phyloP scores from a whole-genome alignment of 2,797 vertebrate genomes.

The Dromococcyx pavoninus region DNA sequence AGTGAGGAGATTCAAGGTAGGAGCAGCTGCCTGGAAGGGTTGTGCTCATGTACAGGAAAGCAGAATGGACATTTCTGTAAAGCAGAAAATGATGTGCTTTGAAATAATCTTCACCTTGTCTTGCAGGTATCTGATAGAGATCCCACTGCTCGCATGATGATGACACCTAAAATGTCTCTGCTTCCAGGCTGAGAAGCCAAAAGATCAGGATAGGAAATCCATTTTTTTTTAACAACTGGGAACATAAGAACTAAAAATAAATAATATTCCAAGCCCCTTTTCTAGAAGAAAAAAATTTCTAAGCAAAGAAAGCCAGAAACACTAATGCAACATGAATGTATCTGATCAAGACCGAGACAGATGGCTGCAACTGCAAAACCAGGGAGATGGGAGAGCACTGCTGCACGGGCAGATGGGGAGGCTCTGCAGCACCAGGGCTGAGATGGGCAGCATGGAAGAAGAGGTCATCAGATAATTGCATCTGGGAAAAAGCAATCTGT shows the following conservation, averaged over 20 bases:
- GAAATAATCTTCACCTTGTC: neutral
- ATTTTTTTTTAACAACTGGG: neutral
- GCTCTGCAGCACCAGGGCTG: neutral
- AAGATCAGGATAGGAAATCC: neutral
- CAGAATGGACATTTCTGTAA: neutral
- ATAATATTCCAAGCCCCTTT: neutral
- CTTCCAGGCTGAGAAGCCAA: neutral
- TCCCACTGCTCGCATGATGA: neutral
- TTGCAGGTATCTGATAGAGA: neutral
- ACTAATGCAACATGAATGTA: neutral
- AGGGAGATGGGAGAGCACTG: rapidly evolving
- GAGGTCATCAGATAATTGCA: neutral
- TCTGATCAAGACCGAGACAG: neutral
- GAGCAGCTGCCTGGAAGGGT: neutral
- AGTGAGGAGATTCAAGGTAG: neutral
- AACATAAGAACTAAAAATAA: neutral
- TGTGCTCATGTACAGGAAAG: neutral
- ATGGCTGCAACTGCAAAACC: neutral
- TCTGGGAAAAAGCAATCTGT: neutral
- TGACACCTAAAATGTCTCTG: neutral
- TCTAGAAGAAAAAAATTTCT: neutral
- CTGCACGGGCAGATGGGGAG: rapidly evolving
- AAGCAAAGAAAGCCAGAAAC: neutral
- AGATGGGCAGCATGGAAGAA: rapidly evolving
- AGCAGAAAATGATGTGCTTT: neutral